A percentile compares a stretch with the other conserved stretches of the same genome.
phyloP scores from a whole-genome alignment of 2,113 vertebrate species.

The Gnathonemus echidnorhynchus region DNA sequence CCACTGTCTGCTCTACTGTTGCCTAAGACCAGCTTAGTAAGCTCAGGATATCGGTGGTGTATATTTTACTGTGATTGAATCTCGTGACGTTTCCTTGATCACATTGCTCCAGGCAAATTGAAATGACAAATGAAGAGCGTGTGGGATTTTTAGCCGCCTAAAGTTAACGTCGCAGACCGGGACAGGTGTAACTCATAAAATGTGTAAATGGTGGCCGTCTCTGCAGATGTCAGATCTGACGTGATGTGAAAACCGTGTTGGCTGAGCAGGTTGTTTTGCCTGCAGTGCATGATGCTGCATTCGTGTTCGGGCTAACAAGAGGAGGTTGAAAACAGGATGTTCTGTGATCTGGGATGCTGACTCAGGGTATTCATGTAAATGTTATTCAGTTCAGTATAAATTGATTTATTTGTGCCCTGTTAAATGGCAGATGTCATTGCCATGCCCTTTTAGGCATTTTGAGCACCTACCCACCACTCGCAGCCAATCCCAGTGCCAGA shows the following conservation, averaged over 20 bases:
- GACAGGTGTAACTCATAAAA: background rate
- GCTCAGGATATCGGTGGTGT: background rate
- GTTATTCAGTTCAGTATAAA: background rate
- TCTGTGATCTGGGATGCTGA: background rate
- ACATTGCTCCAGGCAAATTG: background rate
- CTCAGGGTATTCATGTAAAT: background rate
- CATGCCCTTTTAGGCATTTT: background rate
- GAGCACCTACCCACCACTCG: background rate
- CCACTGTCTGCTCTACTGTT: background rate
- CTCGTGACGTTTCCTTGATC: background rate
- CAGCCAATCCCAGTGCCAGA: background rate
- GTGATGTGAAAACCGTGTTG: background rate
- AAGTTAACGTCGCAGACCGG: background rate
- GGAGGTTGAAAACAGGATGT: background rate
- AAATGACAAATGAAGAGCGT: background rate
- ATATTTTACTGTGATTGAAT: background rate
- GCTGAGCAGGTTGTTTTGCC: background rate
- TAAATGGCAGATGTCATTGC: background rate
- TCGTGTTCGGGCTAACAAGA: background rate
- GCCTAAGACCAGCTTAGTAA: background rate
- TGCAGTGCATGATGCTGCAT: background rate
- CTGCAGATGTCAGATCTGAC: background rate
- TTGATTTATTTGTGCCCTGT: background rate
- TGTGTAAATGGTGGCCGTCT: background rate
- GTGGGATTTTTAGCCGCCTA: background rate